Conservation (phyloP, 2,113 vertebrate species). For the Pachycephala philippinensis region DNA sequence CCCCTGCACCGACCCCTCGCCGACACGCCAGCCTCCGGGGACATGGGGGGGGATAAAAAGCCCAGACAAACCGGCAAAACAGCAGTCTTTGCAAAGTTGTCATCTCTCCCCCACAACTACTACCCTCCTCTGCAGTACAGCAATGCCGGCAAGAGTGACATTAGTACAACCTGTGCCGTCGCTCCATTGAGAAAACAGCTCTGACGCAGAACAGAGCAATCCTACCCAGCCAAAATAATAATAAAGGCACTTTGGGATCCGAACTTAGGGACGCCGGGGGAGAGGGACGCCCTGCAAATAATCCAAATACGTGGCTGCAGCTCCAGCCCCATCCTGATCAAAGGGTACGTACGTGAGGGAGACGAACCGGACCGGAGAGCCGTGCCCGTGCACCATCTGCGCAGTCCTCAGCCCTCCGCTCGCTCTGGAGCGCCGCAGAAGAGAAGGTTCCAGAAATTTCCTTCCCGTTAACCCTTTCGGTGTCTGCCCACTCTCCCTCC, state of each 20-base stretch:
- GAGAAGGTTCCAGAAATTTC: slow-evolving; percentile 86
- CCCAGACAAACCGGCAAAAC: slow-evolving; percentile 2
- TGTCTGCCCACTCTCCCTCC: slow-evolving; percentile 65
- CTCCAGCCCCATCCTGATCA: slow-evolving; percentile 59
- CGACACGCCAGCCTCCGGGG: slow-evolving; percentile 26
- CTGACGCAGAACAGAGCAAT: slow-evolving; percentile 67
- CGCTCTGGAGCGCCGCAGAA: slow-evolving; percentile 71
- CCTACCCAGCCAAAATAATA: slow-evolving; percentile 42
- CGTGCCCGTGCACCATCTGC: slow-evolving; percentile 67
- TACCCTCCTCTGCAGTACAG: slow-evolving; percentile 61
- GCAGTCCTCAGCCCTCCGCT: slow-evolving; percentile 71
- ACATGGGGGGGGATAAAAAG: slow-evolving; percentile 6
- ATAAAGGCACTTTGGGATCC: not conserved
- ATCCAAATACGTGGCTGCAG: not conserved
- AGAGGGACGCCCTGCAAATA: slow-evolving; percentile 53
- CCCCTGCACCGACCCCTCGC: slow-evolving; percentile 9
- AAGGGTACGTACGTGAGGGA: slow-evolving; percentile 72
- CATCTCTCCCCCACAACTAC: slow-evolving; percentile 45
- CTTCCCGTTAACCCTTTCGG: slow-evolving; percentile 78
- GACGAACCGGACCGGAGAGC: slow-evolving; percentile 57
- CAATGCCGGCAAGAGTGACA: slow-evolving; percentile 56
- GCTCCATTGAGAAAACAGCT: slow-evolving; percentile 70
- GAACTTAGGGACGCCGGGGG: slow-evolving; percentile 14
- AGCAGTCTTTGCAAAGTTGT: slow-evolving; percentile 59
- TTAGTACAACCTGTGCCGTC: slow-evolving; percentile 65